Evolutionary conservation across 1,140 invertebrate species (phyloP).

Genomic region (Polypedilum vanderplanki): DNA sequence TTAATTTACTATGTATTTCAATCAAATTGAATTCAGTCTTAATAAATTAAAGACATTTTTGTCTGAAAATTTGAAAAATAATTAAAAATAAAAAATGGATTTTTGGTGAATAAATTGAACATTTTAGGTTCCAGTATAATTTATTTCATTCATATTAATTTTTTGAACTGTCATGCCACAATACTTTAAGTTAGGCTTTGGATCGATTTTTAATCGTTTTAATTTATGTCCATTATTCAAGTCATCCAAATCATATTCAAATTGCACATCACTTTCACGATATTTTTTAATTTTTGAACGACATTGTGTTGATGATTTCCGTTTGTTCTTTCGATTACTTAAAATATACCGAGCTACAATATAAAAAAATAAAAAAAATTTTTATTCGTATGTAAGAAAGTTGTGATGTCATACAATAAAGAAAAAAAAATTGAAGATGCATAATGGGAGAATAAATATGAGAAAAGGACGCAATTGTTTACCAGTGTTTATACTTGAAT

Average conservation of each 20-base stretch:
- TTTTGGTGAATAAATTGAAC: too few species aligned
- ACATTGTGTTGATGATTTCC: slow-evolving; percentile 5
- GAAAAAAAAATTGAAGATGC: not conserved
- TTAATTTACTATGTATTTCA: too few species aligned
- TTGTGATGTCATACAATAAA: not conserved
- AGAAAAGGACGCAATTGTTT: not conserved
- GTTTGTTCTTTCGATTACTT: slow-evolving; percentile 1
- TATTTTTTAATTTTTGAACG: slow-evolving; percentile 19
- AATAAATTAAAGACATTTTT: too few species aligned
- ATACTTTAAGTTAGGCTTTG: not conserved
- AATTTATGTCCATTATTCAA: not conserved
- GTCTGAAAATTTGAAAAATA: too few species aligned
- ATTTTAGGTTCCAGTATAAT: not conserved
- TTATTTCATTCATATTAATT: slow-evolving; percentile 17
- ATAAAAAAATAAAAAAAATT: not conserved
- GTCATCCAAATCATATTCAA: slow-evolving; percentile 17
- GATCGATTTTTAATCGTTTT: slow-evolving; percentile 23
- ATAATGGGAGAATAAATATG: not conserved
- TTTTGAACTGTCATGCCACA: not conserved
- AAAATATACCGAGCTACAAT: not conserved
- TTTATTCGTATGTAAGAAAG: not conserved
- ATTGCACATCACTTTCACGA: slow-evolving; percentile 1
- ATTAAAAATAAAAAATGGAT: too few species aligned
- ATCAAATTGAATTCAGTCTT: too few species aligned
- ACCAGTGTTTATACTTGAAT: slow-evolving; percentile 8